Evolutionary conservation across 1,140 invertebrate genomes (phyloP), one percentile per base, ranked within the genome.

Genomic region (Lordiphosa clarofinis): DNA sequence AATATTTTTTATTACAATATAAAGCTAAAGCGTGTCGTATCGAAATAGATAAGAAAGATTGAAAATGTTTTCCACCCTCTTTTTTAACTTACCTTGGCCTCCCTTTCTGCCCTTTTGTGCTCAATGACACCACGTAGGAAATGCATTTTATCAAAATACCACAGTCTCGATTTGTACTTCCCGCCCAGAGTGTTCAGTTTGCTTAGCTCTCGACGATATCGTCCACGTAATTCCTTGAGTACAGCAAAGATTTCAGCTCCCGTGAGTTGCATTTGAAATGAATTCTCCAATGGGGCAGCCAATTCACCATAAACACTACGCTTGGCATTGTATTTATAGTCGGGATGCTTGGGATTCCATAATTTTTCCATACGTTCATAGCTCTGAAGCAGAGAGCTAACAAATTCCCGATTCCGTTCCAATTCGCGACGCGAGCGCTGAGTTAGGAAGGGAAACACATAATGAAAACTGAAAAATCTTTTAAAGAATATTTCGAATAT

Each of bases 301-400:
- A 87, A 33, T 15, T 87, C 86, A 3, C 63, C 50, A 19, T 86
- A 87, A 11, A 82, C 54, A 31, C 64, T 86, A 1, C 76, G 61
- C 33, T 86, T 78, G 15, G 86, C 76, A 64, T 87, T 87, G 42
- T 87, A 87, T 43, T 87, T 87, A 52, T 87, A 87, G 15, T 72
- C 67, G 2, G 75, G 54, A 61, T 87, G 86, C 19, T 81, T 71
- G 35, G 86, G 86, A 65, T 87, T 87, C 86, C 86, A 87, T 4
- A 87, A 56, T 7, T 86, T 87, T 38, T 86, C 86, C 21, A 70
- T 46, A 4, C 74, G 87, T 39, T 88, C 74, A 31, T 87, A 87
- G 7, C 65, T 81, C n/a, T 60, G 33, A 28, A 87, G 12, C 1
- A 87, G 55, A 6, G 70, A 67, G 36, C 63, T 46, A 28, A 82